Base-by-base conservation (phyloP, 2,888 invertebrate species). In the Entomobrya multifasciata region DNA sequence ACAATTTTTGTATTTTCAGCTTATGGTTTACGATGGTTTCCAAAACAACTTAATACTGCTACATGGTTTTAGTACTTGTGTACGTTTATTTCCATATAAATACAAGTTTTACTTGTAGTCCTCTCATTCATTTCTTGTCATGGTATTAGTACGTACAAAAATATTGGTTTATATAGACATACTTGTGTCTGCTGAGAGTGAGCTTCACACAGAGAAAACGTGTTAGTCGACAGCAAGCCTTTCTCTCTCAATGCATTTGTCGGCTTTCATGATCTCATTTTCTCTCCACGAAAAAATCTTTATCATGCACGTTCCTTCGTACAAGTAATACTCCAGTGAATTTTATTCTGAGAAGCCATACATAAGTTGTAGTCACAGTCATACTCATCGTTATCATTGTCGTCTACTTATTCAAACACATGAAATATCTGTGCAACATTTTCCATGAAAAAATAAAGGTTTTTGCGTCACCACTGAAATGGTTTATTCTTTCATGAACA, bases 31-130 rank as follows among this genome's bases (percentile, higher is more conserved):
- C n/a, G n/a, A n/a, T n/a, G n/a, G n/a, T n/a, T n/a, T n/a, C n/a
- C n/a, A n/a, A n/a, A n/a, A n/a, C n/a, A n/a, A n/a, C n/a, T n/a
- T n/a, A n/a, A n/a, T n/a, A 55, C 55, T 47, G 17, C 52, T 3
- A n/a, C n/a, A 20, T 65, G 41, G 11, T 41, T 41, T 41, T 20
- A n/a, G 10, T 70, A 47, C 49, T 72, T 49, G 30, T n/a, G n/a
- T n/a, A n/a, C n/a, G n/a, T n/a, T n/a, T 27, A 27, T 47, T 70
- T 44, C 15, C 44, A 25, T 70, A 25, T 11, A 47, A 22, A 49
- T 49, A 49, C 72, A 72, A 49, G 49, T 72, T 72, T n/a, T 52
- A 30, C 47, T 25, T 52, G 22, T 52, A 15, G 49, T 72, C 70
- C 44, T 22, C 20, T 47, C 25, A 44, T 47, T 47, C 22, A 44